Evolutionary conservation across 2,888 invertebrate genomes (phyloP).

Genomic region (Cosmia trapezina): DNA sequence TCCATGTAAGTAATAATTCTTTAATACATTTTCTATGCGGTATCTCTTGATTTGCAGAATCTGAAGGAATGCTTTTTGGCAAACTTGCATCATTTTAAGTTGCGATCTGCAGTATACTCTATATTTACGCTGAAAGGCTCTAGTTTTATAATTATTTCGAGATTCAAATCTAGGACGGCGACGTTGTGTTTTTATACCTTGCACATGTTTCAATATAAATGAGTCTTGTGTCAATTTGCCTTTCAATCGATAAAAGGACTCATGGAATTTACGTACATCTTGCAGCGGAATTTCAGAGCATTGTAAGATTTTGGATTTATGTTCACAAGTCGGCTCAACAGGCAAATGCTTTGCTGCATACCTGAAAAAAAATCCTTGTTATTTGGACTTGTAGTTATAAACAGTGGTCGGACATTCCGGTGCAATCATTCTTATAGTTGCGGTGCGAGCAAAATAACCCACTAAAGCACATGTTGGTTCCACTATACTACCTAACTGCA

Average conservation of each 20-base stretch:
- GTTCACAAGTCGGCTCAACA: slow-evolving; percentile 29
- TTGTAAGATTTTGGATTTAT: slow-evolving; percentile 40
- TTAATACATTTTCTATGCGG: slow-evolving; percentile 8
- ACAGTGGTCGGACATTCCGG: background rate
- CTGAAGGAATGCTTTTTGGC: slow-evolving; percentile 15
- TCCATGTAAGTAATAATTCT: slow-evolving; percentile 6
- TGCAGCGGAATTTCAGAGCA: slow-evolving; percentile 33
- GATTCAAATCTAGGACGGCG: slow-evolving; percentile 5
- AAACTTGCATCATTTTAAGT: slow-evolving; percentile 11
- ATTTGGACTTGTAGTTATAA: slow-evolving; percentile 10
- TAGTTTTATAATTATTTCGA: slow-evolving; percentile 7
- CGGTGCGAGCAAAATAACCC: too few relatives aligned
- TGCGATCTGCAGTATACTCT: slow-evolving; percentile 4
- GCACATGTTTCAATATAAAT: slow-evolving; percentile 43
- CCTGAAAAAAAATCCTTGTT: slow-evolving; percentile 14
- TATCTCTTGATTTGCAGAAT: background rate
- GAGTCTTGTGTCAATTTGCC: slow-evolving; percentile 39
- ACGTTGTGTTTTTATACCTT: slow-evolving; percentile 10
- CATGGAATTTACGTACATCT: slow-evolving; percentile 33
- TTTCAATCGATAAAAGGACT: slow-evolving; percentile 33
- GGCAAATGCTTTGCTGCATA: slow-evolving; percentile 23
- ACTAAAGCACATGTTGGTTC: too few relatives aligned
- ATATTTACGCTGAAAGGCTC: background rate
- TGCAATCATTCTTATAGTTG: too few relatives aligned
- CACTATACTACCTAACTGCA: too few relatives aligned